These are phyloP conservation scores for Phasia obesa DNA, from an alignment of 2,888 invertebrate genomes.

Conservation along the genomic window DNA sequence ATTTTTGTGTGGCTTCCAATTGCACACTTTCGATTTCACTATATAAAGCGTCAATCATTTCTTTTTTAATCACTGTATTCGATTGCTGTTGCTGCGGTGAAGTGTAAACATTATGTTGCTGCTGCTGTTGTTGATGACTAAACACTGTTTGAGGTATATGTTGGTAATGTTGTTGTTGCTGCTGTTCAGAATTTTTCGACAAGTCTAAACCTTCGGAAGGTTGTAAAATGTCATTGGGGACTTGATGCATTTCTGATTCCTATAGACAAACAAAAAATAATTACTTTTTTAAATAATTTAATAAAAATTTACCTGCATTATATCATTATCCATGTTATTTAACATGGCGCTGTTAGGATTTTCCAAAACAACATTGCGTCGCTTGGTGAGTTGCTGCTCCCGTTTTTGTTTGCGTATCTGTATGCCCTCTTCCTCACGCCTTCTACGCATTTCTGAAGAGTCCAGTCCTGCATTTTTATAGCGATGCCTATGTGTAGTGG, in stretches of 20 bases:
- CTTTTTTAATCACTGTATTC: conserved; percentile 82
- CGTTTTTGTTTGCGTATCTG: conserved; percentile 97
- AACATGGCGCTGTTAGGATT: conserved; percentile 76
- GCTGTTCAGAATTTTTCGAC: conserved; percentile 54
- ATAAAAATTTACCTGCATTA: conserved; percentile 79
- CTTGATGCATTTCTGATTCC: conserved; percentile 76
- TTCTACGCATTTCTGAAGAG: conserved; percentile 94
- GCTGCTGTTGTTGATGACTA: conserved; percentile 57
- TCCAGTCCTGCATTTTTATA: conserved; percentile 97
- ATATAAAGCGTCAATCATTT: conserved; percentile 93
- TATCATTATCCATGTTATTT: conserved; percentile 79
- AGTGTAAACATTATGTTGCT: conserved; percentile 57
- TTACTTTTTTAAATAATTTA: background rate
- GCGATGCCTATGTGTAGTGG: conserved; percentile 92
- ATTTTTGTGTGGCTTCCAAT: conserved; percentile 94
- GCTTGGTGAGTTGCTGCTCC: conserved; percentile 96
- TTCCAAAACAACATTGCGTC: conserved; percentile 89
- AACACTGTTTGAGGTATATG: conserved; percentile 66
- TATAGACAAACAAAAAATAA: conserved; percentile 37
- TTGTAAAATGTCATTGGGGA: conserved; percentile 52
- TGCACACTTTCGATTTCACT: conserved; percentile 90
- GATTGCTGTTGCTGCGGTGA: conserved; percentile 65
- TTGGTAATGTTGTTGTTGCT: conserved; percentile 57
- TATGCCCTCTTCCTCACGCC: conserved; percentile 97
- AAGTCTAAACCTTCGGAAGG: conserved; percentile 56